phyloP scores from a whole-genome alignment of 2,113 vertebrate genomes.

The Probosciger aterrimus region DNA sequence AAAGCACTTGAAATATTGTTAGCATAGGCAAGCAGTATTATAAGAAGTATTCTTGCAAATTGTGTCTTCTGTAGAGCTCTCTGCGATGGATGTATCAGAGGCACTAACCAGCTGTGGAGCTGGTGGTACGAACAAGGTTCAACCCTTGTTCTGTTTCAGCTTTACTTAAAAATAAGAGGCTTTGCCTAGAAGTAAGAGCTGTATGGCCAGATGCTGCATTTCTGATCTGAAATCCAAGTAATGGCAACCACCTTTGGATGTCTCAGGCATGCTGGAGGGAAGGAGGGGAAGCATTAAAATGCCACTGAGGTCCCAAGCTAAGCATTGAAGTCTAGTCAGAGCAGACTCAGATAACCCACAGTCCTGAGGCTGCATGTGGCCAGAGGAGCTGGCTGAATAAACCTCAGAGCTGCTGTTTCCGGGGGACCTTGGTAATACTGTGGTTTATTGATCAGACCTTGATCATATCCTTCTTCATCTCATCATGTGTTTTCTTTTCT shows the following conservation, averaged over 20 bases:
- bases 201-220: neutral
- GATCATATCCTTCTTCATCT: neutral
- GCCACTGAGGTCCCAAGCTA: neutral
- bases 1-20: neutral
- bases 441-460: neutral
- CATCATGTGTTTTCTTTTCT: neutral
- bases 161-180: neutral
- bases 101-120: neutral
- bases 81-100: rapidly evolving
- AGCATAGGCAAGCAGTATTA: neutral
- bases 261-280: neutral
- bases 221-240: neutral
- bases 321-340: neutral
- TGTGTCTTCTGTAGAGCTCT: neutral
- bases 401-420: neutral
- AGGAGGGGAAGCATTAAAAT: neutral
- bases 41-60: neutral
- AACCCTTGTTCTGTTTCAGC: neutral
- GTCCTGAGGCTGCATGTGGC: neutral
- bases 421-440: neutral
- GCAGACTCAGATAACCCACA: neutral
- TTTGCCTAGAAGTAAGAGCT: neutral
- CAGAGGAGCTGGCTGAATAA: neutral
- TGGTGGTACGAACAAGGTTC: neutral
- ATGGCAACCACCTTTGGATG: neutral